Conservation (phyloP, 2,888 invertebrate genomes). For the Polydrusus pterygomalis region DNA sequence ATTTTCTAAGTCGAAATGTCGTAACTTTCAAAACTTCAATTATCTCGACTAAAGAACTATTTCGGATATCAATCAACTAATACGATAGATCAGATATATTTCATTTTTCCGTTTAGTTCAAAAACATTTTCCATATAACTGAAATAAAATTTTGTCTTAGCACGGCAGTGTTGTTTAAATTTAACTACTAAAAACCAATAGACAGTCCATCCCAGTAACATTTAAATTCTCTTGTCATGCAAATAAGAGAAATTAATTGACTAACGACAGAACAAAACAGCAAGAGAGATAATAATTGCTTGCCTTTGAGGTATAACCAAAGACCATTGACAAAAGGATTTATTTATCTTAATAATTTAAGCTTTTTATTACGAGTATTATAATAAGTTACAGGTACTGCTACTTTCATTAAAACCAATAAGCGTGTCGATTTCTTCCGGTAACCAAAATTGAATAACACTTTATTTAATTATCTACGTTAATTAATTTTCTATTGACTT, state of each 20-base stretch:
- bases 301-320: background rate
- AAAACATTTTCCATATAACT: too few species aligned
- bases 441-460: background rate
- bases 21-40: too few species aligned
- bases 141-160: too few species aligned
- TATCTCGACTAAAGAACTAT: too few species aligned
- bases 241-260: background rate
- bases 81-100: too few species aligned
- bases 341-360: background rate
- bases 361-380: background rate
- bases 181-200: too few species aligned
- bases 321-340: background rate
- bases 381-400: background rate
- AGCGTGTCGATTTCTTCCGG: conserved; percentile 5
- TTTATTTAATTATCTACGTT: conserved; percentile 10
- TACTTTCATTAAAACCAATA: conserved; percentile 12
- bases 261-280: too few species aligned
- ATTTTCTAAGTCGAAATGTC: too few species aligned
- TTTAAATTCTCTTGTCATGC: background rate
- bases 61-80: too few species aligned
- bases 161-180: too few species aligned
- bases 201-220: too few species aligned
- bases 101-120: too few species aligned
- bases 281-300: background rate
- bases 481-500: conserved; percentile 8